phyloP scores from a whole-genome alignment of 2,888 invertebrate species.

The Drosophila mercatorum region DNA sequence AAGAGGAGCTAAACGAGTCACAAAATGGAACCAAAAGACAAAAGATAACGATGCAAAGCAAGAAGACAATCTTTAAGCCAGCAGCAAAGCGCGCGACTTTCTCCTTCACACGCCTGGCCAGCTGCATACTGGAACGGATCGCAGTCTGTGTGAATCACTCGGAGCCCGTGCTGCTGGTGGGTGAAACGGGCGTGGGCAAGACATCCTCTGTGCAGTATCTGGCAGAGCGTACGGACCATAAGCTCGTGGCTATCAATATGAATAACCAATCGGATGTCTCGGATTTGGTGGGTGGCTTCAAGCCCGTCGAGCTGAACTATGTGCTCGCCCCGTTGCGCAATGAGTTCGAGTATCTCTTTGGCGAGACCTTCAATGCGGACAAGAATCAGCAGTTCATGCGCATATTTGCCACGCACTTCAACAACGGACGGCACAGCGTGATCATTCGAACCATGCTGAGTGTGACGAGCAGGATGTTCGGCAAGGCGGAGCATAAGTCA shows the following conservation, averaged over 20 bases:
- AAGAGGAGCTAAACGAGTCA: constrained; percentile 31
- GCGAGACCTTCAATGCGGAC: constrained; percentile 90
- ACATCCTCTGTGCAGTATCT: constrained; percentile 97
- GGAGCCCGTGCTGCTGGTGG: constrained; percentile 97
- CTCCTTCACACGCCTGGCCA: constrained; percentile 93
- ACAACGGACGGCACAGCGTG: constrained; percentile 89
- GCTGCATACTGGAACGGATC: constrained; percentile 94
- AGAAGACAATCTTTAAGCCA: constrained; percentile 41
- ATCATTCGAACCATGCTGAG: constrained; percentile 91
- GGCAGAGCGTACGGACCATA: constrained; percentile 92
- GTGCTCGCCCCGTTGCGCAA: constrained; percentile 91
- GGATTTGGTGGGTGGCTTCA: constrained; percentile 98
- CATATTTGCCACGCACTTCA: constrained; percentile 91
- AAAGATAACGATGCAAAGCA: constrained; percentile 65
- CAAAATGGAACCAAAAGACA: constrained; percentile 70
- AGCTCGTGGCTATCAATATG: constrained; percentile 97
- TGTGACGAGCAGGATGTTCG: constrained; percentile 84
- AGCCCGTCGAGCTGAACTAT: constrained; percentile 96
- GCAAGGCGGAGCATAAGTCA: constrained; percentile 68
- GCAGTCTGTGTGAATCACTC: constrained; percentile 92
- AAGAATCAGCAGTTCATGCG: constrained; percentile 93
- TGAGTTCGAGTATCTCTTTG: constrained; percentile 93
- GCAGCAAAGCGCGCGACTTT: constrained; percentile 86
- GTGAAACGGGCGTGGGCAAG: constrained; percentile 99
- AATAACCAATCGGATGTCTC: constrained; percentile 99